These are phyloP conservation scores for Bradypodion pumilum DNA, from an alignment of 2,797 vertebrate species.

Conservation along the genomic window DNA sequence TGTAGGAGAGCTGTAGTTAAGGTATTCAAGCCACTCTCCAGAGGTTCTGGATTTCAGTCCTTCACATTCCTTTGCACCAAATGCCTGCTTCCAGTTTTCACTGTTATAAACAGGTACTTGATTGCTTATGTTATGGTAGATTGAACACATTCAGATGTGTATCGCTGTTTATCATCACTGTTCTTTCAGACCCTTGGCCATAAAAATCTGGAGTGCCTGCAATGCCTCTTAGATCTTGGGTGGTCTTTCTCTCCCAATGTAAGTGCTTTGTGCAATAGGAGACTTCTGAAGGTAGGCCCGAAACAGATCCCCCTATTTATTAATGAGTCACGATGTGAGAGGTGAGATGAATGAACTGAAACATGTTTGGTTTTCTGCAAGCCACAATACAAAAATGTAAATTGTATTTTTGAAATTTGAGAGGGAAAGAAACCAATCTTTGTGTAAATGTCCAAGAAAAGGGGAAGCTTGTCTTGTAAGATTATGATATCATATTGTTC, in stretches of 20 bases:
- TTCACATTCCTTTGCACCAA: neutral
- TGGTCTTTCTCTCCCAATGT: constrained; percentile 2
- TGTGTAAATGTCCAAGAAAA: neutral
- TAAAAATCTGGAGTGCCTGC: constrained; percentile 15
- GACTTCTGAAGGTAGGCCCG: constrained; percentile 40
- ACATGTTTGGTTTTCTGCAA: neutral
- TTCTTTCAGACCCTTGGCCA: constrained; percentile 1
- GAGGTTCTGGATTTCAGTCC: constrained; percentile 1
- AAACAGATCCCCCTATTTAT: constrained; percentile 20
- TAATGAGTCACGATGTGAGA: constrained; percentile 29
- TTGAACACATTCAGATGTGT: constrained; percentile 13
- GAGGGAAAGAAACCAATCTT: neutral
- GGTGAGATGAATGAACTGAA: neutral
- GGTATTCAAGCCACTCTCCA: neutral
- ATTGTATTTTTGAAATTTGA: neutral
- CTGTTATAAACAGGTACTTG: constrained; percentile 17
- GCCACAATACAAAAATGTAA: neutral
- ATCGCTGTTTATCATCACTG: constrained; percentile 10
- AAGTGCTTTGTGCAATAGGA: constrained; percentile 38
- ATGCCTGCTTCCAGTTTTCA: constrained; percentile 14
- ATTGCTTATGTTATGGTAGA: constrained; percentile 14
- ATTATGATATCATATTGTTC: neutral
- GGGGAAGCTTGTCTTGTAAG: neutral
- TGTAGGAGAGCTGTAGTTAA: constrained; percentile 3
- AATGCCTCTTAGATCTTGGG: constrained; percentile 5